Evolutionary conservation across 1,140 invertebrate genomes (phyloP).

Genomic region (Drosophila guanche): DNA sequence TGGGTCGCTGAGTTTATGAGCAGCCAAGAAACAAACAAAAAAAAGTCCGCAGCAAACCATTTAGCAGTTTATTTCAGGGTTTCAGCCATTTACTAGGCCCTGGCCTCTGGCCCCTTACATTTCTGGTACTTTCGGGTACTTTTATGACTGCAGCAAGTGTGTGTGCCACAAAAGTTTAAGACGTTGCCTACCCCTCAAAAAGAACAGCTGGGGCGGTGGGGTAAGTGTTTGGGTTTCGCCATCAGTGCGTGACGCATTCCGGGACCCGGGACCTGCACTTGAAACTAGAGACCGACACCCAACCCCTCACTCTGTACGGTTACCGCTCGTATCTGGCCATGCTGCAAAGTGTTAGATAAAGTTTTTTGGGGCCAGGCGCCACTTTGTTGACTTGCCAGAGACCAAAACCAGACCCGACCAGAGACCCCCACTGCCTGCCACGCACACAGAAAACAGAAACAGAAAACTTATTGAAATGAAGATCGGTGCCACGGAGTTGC

Average conservation of each 20-base stretch:
- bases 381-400: constrained; percentile 75
- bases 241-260: constrained; percentile 73
- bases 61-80: constrained; percentile 74
- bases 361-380: constrained; percentile 50
- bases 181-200: constrained; percentile 36
- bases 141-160: constrained; percentile 80
- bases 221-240: constrained; percentile 30
- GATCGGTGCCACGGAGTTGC: constrained; percentile 29
- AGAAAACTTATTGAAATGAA: constrained; percentile 50
- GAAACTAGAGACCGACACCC: constrained; percentile 50
- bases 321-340: constrained; percentile 45
- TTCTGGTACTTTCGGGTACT: constrained; percentile 13
- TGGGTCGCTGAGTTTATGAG: constrained; percentile 45
- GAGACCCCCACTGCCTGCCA: not conserved
- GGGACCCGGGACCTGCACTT: constrained; percentile 61
- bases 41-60: constrained; percentile 63
- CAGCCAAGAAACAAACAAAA: constrained; percentile 20
- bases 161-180: constrained; percentile 56
- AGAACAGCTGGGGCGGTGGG: constrained; percentile 30
- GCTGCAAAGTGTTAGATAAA: constrained; percentile 72
- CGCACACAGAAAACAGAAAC: constrained; percentile 2
- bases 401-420: constrained; percentile 37
- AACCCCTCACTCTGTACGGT: not conserved
- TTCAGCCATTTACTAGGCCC: constrained; percentile 62
- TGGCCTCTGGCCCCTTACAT: constrained; percentile 18